Conservation (phyloP, 2,888 invertebrate genomes). For the Chalcosyrphus nemorum region DNA sequence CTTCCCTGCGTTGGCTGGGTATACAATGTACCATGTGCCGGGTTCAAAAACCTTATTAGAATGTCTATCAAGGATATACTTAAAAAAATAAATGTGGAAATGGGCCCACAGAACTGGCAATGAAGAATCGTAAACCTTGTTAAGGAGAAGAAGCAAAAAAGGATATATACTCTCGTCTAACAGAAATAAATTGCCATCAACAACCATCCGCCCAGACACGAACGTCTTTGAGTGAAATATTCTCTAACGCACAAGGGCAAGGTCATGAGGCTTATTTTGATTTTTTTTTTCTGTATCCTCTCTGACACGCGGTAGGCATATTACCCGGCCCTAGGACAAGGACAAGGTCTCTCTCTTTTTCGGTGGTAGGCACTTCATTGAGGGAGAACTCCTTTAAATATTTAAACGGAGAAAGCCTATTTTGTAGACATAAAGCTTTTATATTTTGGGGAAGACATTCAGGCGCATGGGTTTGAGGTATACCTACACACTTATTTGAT, state of each 20-base stretch:
- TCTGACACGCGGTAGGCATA: conserved; percentile 1
- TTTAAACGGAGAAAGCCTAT: conserved; percentile 2
- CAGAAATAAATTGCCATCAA: conserved; percentile 54
- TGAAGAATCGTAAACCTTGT: conserved; percentile 52
- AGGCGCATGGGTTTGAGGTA: conserved; percentile 33
- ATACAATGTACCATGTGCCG: conserved; percentile 48
- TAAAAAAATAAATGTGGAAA: background rate
- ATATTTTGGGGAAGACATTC: background rate
- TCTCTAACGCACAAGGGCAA: conserved; percentile 60
- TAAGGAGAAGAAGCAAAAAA: conserved; percentile 25
- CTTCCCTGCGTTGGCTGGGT: background rate
- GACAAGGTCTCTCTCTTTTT: background rate
- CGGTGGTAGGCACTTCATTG: conserved; percentile 28
- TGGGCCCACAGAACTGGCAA: conserved; percentile 34
- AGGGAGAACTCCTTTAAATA: conserved; percentile 5
- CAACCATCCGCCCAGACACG: conserved; percentile 43
- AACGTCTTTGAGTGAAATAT: conserved; percentile 27
- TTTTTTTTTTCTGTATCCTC: conserved; percentile 5
- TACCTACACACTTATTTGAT: conserved; percentile 8
- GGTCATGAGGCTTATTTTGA: conserved; percentile 49
- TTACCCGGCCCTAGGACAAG: conserved; percentile 50
- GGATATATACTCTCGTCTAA: conserved; percentile 33
- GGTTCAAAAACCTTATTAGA: conserved; percentile 69
- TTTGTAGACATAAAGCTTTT: conserved; percentile 23
- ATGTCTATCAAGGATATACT: conserved; percentile 53